Conservation (phyloP, 2,797 vertebrate species). For the Pelodytes ibericus region DNA sequence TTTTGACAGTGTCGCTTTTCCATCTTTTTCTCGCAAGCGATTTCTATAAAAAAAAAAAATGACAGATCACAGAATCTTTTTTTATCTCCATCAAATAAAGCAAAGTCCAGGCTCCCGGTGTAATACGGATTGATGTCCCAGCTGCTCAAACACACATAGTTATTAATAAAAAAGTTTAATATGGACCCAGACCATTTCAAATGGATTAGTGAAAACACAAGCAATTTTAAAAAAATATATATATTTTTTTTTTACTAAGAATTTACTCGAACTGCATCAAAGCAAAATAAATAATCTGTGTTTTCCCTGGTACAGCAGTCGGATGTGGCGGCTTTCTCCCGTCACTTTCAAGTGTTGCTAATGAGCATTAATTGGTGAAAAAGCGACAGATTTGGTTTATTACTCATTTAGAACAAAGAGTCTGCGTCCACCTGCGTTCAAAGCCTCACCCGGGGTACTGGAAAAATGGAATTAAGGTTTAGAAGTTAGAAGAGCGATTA, state of each 20-base stretch:
- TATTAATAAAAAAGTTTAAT: not conserved
- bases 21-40: not conserved
- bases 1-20: not conserved
- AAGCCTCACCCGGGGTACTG: no score
- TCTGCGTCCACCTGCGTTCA: no score
- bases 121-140: conserved; percentile 33
- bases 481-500: no score
- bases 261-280: not conserved
- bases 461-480: no score
- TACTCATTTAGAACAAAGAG: no score
- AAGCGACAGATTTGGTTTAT: not conserved
- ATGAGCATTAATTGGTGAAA: not conserved
- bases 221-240: no score
- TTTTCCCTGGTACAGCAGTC: not conserved
- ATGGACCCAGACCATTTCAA: not conserved
- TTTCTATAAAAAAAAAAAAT: not conserved
- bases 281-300: not conserved
- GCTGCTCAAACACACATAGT: conserved; percentile 41
- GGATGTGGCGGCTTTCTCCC: not conserved
- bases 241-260: no score
- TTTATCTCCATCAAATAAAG: conserved; percentile 45
- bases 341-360: not conserved
- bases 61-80: not conserved
- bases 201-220: no score
- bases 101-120: conserved; percentile 40